Evolutionary conservation across 2,113 vertebrate genomes (phyloP).

Genomic region (Myotis lucifugus): DNA sequence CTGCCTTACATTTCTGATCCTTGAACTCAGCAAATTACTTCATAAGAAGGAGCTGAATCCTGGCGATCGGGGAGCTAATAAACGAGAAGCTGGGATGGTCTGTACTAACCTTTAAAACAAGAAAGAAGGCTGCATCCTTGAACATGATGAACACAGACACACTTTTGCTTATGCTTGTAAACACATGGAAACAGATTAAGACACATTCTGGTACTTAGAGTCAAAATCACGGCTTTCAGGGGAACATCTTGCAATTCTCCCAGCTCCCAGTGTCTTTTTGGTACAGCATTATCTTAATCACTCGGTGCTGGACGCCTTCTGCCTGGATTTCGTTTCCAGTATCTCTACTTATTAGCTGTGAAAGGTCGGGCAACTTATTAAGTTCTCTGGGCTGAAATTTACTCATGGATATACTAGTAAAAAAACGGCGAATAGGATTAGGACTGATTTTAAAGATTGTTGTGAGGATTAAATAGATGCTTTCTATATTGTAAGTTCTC

Average conservation of each 20-base stretch:
- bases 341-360: slow-evolving; percentile 62
- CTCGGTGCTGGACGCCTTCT: neutral
- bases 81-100: slow-evolving; percentile 49
- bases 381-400: neutral
- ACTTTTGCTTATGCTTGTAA: slow-evolving; percentile 53
- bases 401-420: neutral
- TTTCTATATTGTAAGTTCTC: neutral
- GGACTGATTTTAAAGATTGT: neutral
- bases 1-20: slow-evolving; percentile 80
- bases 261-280: neutral
- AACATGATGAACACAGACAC: slow-evolving; percentile 36
- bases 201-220: slow-evolving; percentile 55
- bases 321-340: slow-evolving; percentile 27
- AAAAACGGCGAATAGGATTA: slow-evolving; percentile 19
- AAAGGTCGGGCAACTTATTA: slow-evolving; percentile 58
- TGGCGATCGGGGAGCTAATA: slow-evolving; percentile 76
- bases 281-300: neutral
- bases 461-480: neutral
- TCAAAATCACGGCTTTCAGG: slow-evolving; percentile 55
- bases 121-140: neutral
- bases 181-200: slow-evolving; percentile 55
- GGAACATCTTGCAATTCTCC: slow-evolving; percentile 50
- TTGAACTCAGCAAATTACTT: slow-evolving; percentile 81
- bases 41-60: slow-evolving; percentile 65
- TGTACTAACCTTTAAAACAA: slow-evolving; percentile 37